Base-by-base conservation (phyloP, 2,113 vertebrate species). In the Rhinogobius similis region DNA sequence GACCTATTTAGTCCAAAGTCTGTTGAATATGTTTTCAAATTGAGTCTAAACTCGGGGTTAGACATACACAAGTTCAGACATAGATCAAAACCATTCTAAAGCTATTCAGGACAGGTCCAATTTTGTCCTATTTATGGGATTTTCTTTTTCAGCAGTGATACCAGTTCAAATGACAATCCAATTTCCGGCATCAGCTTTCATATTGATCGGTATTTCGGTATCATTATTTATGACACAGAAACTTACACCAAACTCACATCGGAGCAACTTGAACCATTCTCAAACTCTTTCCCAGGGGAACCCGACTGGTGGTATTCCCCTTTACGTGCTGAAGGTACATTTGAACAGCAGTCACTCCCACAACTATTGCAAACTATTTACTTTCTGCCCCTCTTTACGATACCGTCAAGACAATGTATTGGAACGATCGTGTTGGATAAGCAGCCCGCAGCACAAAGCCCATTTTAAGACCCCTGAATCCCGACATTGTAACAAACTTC, bases 401-500 rank as follows among this genome's bases (percentile, higher is more conserved):
- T 78, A 38, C 55, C 67, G n/a, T n/a, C 44, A 41, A 70, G 66
- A 78, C 79, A 78, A 56, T 78, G 67, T 23, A 56, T 68, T 20
- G 68, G 74, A 61, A 66, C 58, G 75, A 82, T 78, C 0, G 10
- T 52, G 71, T 48, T 5, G 69, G 78, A 85, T 82, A 81, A 88
- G 72, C 71, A 62, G 59, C 44, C 61, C 9, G 1, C 52, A 10
- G 58, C 44, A 87, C 84, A 88, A 87, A 89, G 59, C 16, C 58
- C 56, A 43, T 87, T 86, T 78, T 38, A 56, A 53, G 21, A 56
- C 43, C 39, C 21, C 11, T n/a, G 53, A 46, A n/a, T 73, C 68
- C 58, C 64, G 63, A 74, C 81, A 85, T 79, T 84, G 87, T 85
- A 52, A 58, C 9, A 36, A 21, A 58, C 68, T 91, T 81, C 73